These are phyloP conservation scores for Olivierus martensii DNA, from an alignment of 1,140 invertebrate species.

Conservation along the genomic window DNA sequence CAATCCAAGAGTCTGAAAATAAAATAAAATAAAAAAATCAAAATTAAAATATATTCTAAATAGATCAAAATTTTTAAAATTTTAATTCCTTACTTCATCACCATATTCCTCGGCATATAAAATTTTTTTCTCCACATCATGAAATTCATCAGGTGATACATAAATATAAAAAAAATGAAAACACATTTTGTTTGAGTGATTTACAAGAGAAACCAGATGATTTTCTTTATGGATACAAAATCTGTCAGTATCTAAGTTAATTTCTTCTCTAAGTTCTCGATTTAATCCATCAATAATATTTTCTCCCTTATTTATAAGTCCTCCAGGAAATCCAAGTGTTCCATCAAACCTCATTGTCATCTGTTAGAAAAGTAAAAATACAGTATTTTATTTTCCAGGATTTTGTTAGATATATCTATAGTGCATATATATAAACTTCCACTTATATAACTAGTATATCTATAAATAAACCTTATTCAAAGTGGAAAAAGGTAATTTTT, in stretches of 20 bases:
- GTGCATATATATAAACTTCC: too few species aligned
- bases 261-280: slow-evolving; percentile 40
- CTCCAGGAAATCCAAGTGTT: slow-evolving; percentile 43
- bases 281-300: slow-evolving; percentile 32
- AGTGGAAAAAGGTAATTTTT: too few species aligned
- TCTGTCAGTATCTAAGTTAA: slow-evolving; percentile 30
- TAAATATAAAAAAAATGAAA: slow-evolving; percentile 38
- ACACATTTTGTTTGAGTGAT: slow-evolving; percentile 28
- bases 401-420: too few species aligned
- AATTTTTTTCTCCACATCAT: slow-evolving; percentile 28
- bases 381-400: too few species aligned
- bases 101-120: slow-evolving; percentile 33
- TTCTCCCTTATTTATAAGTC: slow-evolving; percentile 36
- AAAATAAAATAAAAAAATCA: too few species aligned
- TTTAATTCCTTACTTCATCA: slow-evolving; percentile 27
- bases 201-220: slow-evolving; percentile 24
- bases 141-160: slow-evolving; percentile 30
- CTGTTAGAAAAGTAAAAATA: slow-evolving; percentile 21
- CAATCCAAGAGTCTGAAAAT: too few species aligned
- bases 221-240: slow-evolving; percentile 23
- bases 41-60: too few species aligned
- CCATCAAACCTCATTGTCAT: slow-evolving; percentile 46
- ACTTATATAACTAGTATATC: too few species aligned
- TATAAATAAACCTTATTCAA: too few species aligned
- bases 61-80: too few species aligned